Percentiles rank a stretch among this genome's conserved stretches.
phyloP scores from a whole-genome alignment of 2,888 invertebrate species.

The Drosophila rellima region DNA sequence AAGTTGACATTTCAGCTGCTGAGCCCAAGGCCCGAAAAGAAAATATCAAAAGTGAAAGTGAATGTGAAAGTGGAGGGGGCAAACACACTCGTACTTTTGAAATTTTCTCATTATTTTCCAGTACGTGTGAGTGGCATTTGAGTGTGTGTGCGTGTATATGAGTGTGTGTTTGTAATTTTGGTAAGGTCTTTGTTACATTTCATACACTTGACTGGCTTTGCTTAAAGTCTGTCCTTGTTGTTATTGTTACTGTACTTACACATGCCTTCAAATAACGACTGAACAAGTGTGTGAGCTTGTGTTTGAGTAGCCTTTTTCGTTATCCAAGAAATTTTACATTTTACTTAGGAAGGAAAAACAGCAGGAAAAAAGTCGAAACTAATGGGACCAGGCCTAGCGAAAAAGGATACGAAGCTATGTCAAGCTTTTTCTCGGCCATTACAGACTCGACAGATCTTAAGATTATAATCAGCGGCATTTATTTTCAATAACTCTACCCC shows the following conservation, averaged over 20 bases:
- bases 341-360: constrained; percentile 22
- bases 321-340: constrained; percentile 57
- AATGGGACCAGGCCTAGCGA: constrained; percentile 56
- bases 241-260: constrained; percentile 59
- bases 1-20: constrained; percentile 73
- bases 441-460: constrained; percentile 65
- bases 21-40: constrained; percentile 39
- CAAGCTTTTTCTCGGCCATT: constrained; percentile 55
- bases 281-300: constrained; percentile 20
- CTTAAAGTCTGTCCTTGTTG: constrained; percentile 60
- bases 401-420: constrained; percentile 20
- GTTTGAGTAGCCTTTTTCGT: constrained; percentile 54
- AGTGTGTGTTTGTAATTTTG: constrained; percentile 62
- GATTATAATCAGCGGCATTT: constrained; percentile 76
- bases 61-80: constrained; percentile 21
- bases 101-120: constrained; percentile 76
- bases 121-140: constrained; percentile 54
- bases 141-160: constrained; percentile 29
- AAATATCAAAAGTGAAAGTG: constrained; percentile 64
- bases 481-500: constrained; percentile 56
- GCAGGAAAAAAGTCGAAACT: constrained; percentile 33
- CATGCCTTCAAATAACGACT: constrained; percentile 36
- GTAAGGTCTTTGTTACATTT: constrained; percentile 79
- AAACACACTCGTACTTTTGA: constrained; percentile 61
- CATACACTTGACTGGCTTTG: constrained; percentile 75